Percentiles rank a stretch among this genome's conserved stretches.
Conservation (phyloP, 2,113 vertebrate genomes). For the Vireo altiloquus region DNA sequence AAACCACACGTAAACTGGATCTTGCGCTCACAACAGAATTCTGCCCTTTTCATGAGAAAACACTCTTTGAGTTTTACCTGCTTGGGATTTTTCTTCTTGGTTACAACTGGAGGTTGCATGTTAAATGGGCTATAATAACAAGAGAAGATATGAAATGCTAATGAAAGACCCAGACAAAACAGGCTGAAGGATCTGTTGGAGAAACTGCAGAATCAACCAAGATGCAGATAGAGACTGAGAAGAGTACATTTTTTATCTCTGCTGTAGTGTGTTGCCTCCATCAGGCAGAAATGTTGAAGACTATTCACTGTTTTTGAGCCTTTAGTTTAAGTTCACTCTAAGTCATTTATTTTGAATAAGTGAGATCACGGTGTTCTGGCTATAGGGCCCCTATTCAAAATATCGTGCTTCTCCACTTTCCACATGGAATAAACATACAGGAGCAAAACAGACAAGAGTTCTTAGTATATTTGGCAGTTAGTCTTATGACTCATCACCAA, state of each 20-base stretch:
- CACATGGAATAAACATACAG: not conserved
- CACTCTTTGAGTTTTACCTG: not conserved
- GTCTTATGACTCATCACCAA: not conserved
- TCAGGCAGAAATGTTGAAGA: not conserved
- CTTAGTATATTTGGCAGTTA: constrained; percentile 20
- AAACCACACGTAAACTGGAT: fast-evolving
- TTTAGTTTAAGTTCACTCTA: not conserved
- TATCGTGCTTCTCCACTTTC: not conserved
- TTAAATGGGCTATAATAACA: not conserved
- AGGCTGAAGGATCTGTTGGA: not conserved
- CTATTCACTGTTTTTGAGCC: not conserved
- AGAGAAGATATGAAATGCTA: constrained; percentile 9
- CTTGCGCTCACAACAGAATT: not conserved
- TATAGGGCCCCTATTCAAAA: not conserved
- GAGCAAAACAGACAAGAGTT: not conserved
- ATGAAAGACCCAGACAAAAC: constrained; percentile 16
- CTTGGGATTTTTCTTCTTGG: not conserved
- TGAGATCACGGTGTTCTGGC: not conserved
- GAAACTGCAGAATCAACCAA: not conserved
- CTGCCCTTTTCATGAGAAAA: fast-evolving
- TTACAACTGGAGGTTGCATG: not conserved
- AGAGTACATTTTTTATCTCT: not conserved
- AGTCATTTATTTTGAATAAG: not conserved
- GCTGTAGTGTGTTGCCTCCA: fast-evolving
- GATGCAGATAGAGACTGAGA: not conserved